A percentile compares a stretch with the other conserved stretches of the same genome.
Conservation (phyloP, 1,140 invertebrate genomes). For the Rhysida immarginata region DNA sequence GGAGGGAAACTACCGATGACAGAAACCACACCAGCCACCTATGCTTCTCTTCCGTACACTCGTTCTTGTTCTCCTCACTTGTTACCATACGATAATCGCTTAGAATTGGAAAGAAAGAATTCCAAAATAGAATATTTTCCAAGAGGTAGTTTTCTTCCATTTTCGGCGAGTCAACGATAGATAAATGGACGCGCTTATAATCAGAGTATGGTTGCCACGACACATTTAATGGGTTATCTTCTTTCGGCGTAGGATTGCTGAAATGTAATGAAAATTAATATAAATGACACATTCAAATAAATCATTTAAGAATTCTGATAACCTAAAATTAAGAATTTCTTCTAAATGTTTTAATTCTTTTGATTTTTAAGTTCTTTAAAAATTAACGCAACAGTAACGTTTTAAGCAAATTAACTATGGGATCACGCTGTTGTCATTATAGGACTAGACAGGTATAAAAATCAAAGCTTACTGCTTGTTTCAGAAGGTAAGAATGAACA, state of each 20-base stretch:
- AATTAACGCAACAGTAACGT: too few species aligned
- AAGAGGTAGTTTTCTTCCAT: constrained; percentile 20
- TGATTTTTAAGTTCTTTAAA: too few species aligned
- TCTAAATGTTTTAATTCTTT: too few species aligned
- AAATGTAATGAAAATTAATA: constrained; percentile 13
- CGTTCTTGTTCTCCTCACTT: not conserved
- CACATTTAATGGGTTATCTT: constrained; percentile 5
- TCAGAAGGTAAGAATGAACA: too few species aligned
- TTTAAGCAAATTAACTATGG: too few species aligned
- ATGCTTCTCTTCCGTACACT: not conserved
- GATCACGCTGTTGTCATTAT: too few species aligned
- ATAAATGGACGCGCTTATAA: constrained; percentile 19
- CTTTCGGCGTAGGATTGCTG: constrained; percentile 14
- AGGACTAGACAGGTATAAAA: too few species aligned
- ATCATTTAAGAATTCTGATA: too few species aligned
- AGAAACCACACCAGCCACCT: constrained; percentile 6
- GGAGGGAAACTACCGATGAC: not conserved
- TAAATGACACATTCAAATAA: too few species aligned
- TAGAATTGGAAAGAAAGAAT: constrained; percentile 24
- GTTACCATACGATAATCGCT: constrained; percentile 21
- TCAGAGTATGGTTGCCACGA: constrained; percentile 18
- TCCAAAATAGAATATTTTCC: constrained; percentile 24
- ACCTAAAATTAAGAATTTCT: too few species aligned
- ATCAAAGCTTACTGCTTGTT: too few species aligned
- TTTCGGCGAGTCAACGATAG: constrained; percentile 18